These are phyloP conservation scores for Eueremaeus valkanovi DNA, from an alignment of 2,888 invertebrate genomes.

Conservation along the genomic window DNA sequence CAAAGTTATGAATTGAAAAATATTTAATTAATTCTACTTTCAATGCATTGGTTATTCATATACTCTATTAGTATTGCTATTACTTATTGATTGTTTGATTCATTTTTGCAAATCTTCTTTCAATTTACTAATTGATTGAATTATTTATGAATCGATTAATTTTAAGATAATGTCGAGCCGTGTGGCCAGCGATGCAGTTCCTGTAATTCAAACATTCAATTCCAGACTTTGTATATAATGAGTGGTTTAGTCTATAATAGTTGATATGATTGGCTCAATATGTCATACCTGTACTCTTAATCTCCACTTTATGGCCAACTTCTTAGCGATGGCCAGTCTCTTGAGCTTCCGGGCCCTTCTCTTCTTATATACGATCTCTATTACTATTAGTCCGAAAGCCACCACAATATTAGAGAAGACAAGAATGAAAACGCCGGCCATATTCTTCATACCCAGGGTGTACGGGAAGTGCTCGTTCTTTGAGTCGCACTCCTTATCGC, in stretches of 20 bases:
- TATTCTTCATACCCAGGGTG: constrained; percentile 93
- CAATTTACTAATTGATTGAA: too few species aligned
- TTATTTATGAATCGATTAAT: too few species aligned
- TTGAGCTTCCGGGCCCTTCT: constrained; percentile 59
- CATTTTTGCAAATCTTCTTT: too few species aligned
- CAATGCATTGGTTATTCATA: too few species aligned
- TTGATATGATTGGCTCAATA: background rate
- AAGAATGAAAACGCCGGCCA: constrained; percentile 97
- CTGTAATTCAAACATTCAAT: background rate
- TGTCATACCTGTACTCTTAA: constrained; percentile 17
- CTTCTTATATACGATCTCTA: constrained; percentile 98
- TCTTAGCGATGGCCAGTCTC: constrained; percentile 35
- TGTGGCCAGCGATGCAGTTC: background rate
- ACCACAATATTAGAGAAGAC: constrained; percentile 95
- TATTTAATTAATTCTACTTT: too few species aligned
- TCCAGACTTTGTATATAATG: background rate
- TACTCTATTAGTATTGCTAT: too few species aligned
- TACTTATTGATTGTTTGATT: too few species aligned
- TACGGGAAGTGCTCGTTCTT: constrained; percentile 78
- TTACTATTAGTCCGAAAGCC: constrained; percentile 90
- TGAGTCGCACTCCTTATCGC: constrained; percentile 49
- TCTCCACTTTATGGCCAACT: constrained; percentile 32
- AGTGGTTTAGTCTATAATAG: background rate
- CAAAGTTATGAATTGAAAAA: too few species aligned
- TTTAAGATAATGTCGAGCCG: background rate